Evolutionary conservation across 1,140 invertebrate genomes (phyloP).

Genomic region (Arctopsyche grandis): DNA sequence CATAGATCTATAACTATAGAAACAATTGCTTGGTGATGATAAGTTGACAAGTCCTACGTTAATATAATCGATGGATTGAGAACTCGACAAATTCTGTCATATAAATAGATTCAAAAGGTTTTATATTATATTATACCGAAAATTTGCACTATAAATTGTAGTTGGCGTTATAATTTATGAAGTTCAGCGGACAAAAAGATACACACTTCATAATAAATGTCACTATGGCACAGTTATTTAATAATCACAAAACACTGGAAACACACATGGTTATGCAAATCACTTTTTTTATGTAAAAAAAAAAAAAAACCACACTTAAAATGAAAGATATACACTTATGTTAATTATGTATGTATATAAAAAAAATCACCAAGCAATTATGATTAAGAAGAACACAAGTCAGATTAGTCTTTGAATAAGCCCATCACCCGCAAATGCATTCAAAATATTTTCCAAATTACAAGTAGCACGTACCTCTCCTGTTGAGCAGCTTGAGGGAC

Average conservation of each 20-base stretch:
- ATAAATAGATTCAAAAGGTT: too few species aligned
- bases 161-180: too few species aligned
- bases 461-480: constrained; percentile 50
- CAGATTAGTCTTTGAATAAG: constrained; percentile 20
- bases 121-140: too few species aligned
- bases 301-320: neutral
- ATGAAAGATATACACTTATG: neutral
- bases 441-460: constrained; percentile 34
- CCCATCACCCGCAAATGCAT: constrained; percentile 44
- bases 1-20: too few species aligned
- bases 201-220: too few species aligned
- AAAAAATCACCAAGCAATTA: constrained; percentile 37
- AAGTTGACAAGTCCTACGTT: too few species aligned
- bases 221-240: too few species aligned
- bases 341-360: neutral
- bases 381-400: constrained; percentile 10
- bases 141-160: too few species aligned
- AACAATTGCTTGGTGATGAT: too few species aligned
- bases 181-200: too few species aligned
- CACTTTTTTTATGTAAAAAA: neutral
- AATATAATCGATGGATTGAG: too few species aligned
- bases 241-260: constrained; percentile 14
- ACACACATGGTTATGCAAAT: neutral
- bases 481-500: neutral
- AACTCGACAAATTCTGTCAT: too few species aligned